Base-by-base conservation (phyloP, 23 tunicate genomes). In the Diplosoma virens region DNA sequence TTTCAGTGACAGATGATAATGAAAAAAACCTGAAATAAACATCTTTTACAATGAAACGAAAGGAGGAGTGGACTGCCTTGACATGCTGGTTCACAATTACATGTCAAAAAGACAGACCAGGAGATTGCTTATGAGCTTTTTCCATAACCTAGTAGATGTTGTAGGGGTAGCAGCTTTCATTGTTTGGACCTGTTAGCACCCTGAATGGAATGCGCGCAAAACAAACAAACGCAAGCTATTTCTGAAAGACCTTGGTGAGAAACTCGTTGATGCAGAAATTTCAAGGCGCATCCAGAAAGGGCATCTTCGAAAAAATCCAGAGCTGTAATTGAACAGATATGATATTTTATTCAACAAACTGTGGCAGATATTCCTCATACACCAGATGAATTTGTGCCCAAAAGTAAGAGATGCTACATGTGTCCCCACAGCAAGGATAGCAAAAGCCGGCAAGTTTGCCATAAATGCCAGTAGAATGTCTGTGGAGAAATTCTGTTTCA, bases 161-260 rank as follows among this genome's bases (percentile, higher is more conserved):
- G 65, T 23, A n/a, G 21, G 65, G 6, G 65, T 58, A 58, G n/a
- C 20, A 58, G 24, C 21, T 23, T 58, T 58, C 26, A 23, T 58
- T 58, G 26, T 68, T 37, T 68, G 75, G 75, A 68, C 75, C 21
- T 68, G 18, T 68, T 28, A 68, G 53, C 75, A 68, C 28, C 53
- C 53, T 17, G 75, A 68, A 23, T 36, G 55, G 75, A 34, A 61
- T 61, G 34, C 69, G 24, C 24, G 65, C 24, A 58, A 58, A 23
- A n/a, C 26, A 23, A 20, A 58, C 65, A 58, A 58, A 23, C 21
- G 65, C 65, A 58, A 23, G 24, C 24, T 58, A 58, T 58, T 58
- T 23, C 65, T 58, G 24, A 20, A 68, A 21, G 55, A 68, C 28
- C 75, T 68, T 68, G 55, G 55, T 17, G 75, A 68, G 26, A n/a